Evolutionary conservation across 1,140 invertebrate species (phyloP).

Genomic region (Fopius arisanus): DNA sequence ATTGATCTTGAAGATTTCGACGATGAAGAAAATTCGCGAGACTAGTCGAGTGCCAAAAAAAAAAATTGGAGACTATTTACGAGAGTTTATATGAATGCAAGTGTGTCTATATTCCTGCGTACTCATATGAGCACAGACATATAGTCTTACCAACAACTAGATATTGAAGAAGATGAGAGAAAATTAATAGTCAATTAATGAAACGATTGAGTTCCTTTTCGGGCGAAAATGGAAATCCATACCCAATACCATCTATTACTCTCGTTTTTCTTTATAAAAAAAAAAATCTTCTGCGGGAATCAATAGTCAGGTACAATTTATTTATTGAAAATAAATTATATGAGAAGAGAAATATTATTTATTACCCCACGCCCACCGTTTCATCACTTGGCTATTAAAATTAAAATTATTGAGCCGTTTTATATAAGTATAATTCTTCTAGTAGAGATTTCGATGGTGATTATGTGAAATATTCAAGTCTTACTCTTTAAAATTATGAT

Average conservation of each 20-base stretch:
- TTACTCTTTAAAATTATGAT: background rate
- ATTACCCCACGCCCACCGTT: too few species aligned
- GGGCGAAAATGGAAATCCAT: too few species aligned
- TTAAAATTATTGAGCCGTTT: background rate
- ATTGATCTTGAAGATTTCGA: conserved; percentile 19
- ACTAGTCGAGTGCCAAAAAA: conserved; percentile 56
- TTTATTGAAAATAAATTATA: too few species aligned
- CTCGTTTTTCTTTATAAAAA: too few species aligned
- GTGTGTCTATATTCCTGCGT: conserved; percentile 22
- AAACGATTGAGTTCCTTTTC: too few species aligned
- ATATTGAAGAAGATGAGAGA: background rate
- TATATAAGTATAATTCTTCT: background rate
- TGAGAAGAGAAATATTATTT: too few species aligned
- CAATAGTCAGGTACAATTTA: too few species aligned
- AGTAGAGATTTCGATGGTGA: background rate
- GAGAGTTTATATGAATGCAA: conserved; percentile 54
- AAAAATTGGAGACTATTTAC: conserved; percentile 43
- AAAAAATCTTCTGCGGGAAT: too few species aligned
- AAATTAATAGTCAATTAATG: background rate
- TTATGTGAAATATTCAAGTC: background rate
- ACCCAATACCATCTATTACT: too few species aligned
- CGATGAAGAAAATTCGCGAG: conserved; percentile 53
- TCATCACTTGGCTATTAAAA: background rate
- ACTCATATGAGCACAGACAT: background rate
- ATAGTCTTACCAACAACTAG: conserved; percentile 3